Evolutionary conservation across 2,113 vertebrate species (phyloP), one percentile per base, ranked within the genome.

Genomic region (Archocentrus centrarchus): DNA sequence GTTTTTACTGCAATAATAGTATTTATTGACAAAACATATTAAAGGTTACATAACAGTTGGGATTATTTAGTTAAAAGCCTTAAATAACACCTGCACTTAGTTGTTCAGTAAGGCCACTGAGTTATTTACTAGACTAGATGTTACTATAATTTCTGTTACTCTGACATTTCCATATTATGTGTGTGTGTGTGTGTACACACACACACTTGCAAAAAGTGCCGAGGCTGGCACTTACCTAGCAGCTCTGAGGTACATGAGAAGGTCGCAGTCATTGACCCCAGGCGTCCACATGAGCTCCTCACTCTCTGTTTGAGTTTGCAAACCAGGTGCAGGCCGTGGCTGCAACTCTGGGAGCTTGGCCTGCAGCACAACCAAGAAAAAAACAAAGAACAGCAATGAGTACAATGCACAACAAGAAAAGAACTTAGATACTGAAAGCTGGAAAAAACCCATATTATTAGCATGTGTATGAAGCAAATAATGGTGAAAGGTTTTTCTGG

Each of bases 281-380:
- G 98, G 98, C 90, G 97, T 99, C 98, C 98, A 99, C 66, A 99
- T 98, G 6, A 99, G 95, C 55, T 99, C 98, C 86, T 99, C 98
- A 57, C 96, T 97, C 79, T 98, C 97, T 0, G 97, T 98, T 91
- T 97, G 97, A 1, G 95, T 83, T 86, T 97, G 97, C 35, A 96
- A 92, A 59, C 94, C 94, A 22, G 96, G 93, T 44, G 94, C 95
- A 53, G 97, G 96, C 68, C 96, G 97, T 0, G 96, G 97, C 89
- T 98, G 98, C 93, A 99, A 92, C 76, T 99, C 98, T 1, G 98
- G 98, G 81, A 99, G 98, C 85, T 98, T 99, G 55, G 97, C 98
- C 98, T 99, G 91, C 60, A 89, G 22, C 2, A 30, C 82, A 63
- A 75, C 17, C 27, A 87, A 50, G 64, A 3, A 27, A 14, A 24